Conservation (phyloP, 2,888 invertebrate species). For the Phoenoteleia sp. region DNA sequence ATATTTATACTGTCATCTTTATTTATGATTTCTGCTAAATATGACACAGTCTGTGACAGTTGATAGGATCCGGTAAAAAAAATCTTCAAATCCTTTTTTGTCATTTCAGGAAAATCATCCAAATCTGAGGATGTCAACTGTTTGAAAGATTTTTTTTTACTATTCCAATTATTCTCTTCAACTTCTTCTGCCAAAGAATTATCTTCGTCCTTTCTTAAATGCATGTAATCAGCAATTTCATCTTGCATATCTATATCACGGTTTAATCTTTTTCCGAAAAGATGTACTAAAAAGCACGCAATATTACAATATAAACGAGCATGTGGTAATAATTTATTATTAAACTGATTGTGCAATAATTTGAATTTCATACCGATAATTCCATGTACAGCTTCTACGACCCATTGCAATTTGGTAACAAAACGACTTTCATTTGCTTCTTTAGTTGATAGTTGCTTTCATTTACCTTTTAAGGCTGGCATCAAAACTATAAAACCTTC, state of each 20-base stretch:
- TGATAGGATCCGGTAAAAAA: slow-evolving; percentile 73
- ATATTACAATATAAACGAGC: slow-evolving; percentile 16
- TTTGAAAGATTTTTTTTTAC: slow-evolving; percentile 35
- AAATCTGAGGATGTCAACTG: neutral
- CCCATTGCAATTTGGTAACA: slow-evolving; percentile 73
- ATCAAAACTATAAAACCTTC: slow-evolving; percentile 73
- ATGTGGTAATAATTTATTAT: slow-evolving; percentile 66
- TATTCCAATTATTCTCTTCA: slow-evolving; percentile 51
- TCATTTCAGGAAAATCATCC: slow-evolving; percentile 44
- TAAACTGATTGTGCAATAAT: slow-evolving; percentile 53
- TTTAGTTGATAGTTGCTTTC: slow-evolving; percentile 70
- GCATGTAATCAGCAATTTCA: slow-evolving; percentile 21
- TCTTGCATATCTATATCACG: slow-evolving; percentile 40
- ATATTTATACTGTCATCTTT: no score
- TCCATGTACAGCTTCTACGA: slow-evolving; percentile 73
- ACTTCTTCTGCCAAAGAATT: slow-evolving; percentile 44
- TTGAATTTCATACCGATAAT: slow-evolving; percentile 53
- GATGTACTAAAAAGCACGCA: slow-evolving; percentile 45
- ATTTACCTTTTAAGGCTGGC: slow-evolving; percentile 74
- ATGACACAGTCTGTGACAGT: slow-evolving; percentile 70
- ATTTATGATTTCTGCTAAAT: no score
- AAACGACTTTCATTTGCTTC: slow-evolving; percentile 74
- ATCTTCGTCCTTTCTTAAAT: neutral
- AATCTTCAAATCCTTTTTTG: slow-evolving; percentile 57
- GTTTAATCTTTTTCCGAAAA: slow-evolving; percentile 65